Base-by-base conservation (phyloP, 2,888 invertebrate species). In the Disparrhopalites patrizii region DNA sequence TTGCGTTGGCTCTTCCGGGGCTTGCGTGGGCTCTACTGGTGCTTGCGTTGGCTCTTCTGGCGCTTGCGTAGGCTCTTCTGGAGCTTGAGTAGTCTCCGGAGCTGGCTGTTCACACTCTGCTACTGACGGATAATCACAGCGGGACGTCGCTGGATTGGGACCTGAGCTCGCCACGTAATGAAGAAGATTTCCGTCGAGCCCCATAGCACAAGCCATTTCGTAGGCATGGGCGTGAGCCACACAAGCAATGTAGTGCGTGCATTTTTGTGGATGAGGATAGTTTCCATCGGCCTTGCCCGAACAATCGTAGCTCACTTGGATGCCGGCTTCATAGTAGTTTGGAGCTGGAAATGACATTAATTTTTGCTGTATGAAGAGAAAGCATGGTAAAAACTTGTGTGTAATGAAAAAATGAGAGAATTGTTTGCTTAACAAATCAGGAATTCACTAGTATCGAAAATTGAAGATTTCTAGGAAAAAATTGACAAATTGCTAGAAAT, bases 211-310 rank as follows among this genome's bases (percentile, higher is more conserved):
- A 10, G 54, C 60, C 60, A 65, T 58, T 52, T 69, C 67, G 51
- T 68, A 69, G 4, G 69, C 69, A n/a, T 67, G 57, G 1, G n/a
- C 25, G 20, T 65, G 38, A n/a, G 62, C 65, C n/a, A 69, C 69
- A 28, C 69, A 69, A n/a, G 65, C 62, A 4, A 69, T 60, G 40
- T 66, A 69, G 50, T 68, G 65, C 0, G 63, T 38, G 36, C 69
- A 69, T 43, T 63, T 63, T 3, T 18, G 43, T 2, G 69, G 67
- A 61, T 69, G 69, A 1, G 60, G 60, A 25, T 69, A 67, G 27
- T 69, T 67, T 20, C 66, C 69, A 40, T 69, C 69, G 7, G 2
- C 43, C 20, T 65, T 62, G 2, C 66, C 66, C 0, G 25, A 55
- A 27, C 69, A 69, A 38, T 69, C 65, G 52, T 69, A 69, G n/a